phyloP scores from a whole-genome alignment of 2,797 vertebrate genomes.

The Dendrocincla fuliginosa region DNA sequence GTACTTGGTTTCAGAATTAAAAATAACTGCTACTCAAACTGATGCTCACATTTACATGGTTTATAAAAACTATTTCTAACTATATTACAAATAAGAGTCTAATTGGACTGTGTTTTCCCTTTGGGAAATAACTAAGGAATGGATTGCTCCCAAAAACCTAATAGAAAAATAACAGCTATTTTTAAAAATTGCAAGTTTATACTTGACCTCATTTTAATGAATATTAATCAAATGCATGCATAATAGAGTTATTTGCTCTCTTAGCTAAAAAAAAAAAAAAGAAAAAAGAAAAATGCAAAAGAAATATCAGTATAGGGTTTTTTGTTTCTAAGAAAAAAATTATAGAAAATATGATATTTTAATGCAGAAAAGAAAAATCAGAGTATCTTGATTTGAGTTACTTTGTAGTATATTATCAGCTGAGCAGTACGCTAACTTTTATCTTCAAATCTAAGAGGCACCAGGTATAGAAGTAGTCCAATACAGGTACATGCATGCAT shows the following conservation, averaged over 20 bases:
- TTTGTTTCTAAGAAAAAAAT: not conserved
- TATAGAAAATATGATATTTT: not conserved
- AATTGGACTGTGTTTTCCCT: not conserved
- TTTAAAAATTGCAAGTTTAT: not conserved
- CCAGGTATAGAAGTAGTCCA: not conserved
- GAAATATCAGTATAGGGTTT: not conserved
- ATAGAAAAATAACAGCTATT: not conserved
- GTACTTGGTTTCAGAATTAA: not conserved
- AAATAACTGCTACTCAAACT: not conserved
- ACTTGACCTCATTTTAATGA: not conserved
- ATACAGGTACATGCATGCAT: not conserved
- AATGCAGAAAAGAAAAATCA: not conserved
- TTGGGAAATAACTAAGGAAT: not conserved
- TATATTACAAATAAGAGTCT: not conserved
- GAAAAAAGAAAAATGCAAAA: not conserved
- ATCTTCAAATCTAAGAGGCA: not conserved
- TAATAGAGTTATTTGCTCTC: not conserved
- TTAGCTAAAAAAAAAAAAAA: not conserved
- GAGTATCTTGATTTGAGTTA: not conserved
- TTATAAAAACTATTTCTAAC: not conserved
- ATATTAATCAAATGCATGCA: not conserved
- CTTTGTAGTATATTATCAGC: not conserved
- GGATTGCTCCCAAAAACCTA: not conserved
- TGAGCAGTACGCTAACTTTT: not conserved
- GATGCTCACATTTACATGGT: not conserved